Evolutionary conservation across 2,888 invertebrate genomes (phyloP).

Genomic region (Agonum fuliginosum): DNA sequence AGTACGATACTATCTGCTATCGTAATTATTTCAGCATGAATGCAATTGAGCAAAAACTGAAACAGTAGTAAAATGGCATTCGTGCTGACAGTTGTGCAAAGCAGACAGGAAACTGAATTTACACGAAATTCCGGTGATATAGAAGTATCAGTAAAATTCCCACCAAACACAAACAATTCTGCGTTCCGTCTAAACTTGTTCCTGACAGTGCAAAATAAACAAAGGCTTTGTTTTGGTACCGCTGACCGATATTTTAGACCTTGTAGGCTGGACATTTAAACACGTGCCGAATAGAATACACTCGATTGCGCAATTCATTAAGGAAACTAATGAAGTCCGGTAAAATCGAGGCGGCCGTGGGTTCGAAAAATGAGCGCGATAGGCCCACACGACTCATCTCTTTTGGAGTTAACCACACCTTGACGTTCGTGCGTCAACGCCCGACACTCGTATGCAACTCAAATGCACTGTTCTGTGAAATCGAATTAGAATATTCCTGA

Average conservation of each 20-base stretch:
- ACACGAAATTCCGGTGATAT: conserved; percentile 24
- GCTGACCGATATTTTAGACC: conserved; percentile 33
- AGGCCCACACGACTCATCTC: conserved; percentile 30
- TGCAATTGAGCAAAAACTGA: background rate
- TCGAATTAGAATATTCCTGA: conserved; percentile 48
- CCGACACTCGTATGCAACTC: background rate
- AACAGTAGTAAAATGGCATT: background rate
- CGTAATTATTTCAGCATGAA: background rate
- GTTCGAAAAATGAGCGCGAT: conserved; percentile 23
- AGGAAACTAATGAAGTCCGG: conserved; percentile 17
- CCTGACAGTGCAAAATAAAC: conserved; percentile 21
- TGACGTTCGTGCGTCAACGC: background rate
- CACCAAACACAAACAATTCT: conserved; percentile 1
- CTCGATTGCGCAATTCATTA: conserved; percentile 49
- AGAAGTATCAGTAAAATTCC: background rate
- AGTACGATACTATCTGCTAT: no score
- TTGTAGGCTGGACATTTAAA: conserved; percentile 50
- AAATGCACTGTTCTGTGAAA: conserved; percentile 42
- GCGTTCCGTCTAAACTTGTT: conserved; percentile 13
- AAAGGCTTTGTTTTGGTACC: conserved; percentile 30
- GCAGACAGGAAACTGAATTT: background rate
- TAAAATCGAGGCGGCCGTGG: conserved; percentile 5
- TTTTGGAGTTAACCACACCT: conserved; percentile 18
- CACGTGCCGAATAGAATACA: conserved; percentile 46
- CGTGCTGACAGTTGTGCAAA: background rate